phyloP scores from a whole-genome alignment of 30 jellyfish, hydroid and myxozoan genomes.

The Aurelia aurita complex sp. Pacific region DNA sequence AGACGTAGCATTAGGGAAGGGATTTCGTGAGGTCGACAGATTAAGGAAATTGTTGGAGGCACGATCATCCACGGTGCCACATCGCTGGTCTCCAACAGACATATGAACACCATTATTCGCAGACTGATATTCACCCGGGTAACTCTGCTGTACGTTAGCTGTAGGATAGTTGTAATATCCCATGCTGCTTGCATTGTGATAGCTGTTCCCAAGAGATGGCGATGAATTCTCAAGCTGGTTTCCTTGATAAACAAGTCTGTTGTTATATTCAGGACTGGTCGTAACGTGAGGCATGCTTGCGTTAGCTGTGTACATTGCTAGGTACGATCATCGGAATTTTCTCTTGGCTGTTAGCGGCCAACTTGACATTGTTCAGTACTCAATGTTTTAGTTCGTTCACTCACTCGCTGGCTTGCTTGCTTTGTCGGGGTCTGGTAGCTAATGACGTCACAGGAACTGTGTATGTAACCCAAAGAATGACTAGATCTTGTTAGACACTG shows the following conservation, averaged over 20 bases:
- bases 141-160: slow-evolving; percentile 13
- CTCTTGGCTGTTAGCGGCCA: slow-evolving; percentile 34
- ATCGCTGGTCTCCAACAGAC: slow-evolving; percentile 64
- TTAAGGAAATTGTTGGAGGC: slow-evolving; percentile 49
- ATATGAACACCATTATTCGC: slow-evolving; percentile 21
- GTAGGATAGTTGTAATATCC: slow-evolving; percentile 40
- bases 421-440: slow-evolving; percentile 50
- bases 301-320: slow-evolving; percentile 64
- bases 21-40: slow-evolving; percentile 77
- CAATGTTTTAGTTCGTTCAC: neutral
- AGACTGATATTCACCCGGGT: slow-evolving; percentile 41
- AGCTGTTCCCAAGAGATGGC: slow-evolving; percentile 19
- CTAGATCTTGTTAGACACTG: neutral
- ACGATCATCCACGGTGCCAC: slow-evolving; percentile 56
- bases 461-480: neutral
- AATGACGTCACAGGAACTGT: slow-evolving; percentile 56
- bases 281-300: slow-evolving; percentile 61
- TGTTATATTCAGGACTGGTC: slow-evolving; percentile 32
- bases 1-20: slow-evolving; percentile 58
- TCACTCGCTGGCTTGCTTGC: slow-evolving; percentile 3
- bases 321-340: slow-evolving; percentile 29
- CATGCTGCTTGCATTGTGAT: slow-evolving; percentile 22
- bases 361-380: slow-evolving; percentile 48
- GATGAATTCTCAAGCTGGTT: slow-evolving; percentile 37
- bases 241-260: slow-evolving; percentile 36